Base-by-base conservation (phyloP, 2,797 vertebrate genomes). In the Leptodactylus fallax region DNA sequence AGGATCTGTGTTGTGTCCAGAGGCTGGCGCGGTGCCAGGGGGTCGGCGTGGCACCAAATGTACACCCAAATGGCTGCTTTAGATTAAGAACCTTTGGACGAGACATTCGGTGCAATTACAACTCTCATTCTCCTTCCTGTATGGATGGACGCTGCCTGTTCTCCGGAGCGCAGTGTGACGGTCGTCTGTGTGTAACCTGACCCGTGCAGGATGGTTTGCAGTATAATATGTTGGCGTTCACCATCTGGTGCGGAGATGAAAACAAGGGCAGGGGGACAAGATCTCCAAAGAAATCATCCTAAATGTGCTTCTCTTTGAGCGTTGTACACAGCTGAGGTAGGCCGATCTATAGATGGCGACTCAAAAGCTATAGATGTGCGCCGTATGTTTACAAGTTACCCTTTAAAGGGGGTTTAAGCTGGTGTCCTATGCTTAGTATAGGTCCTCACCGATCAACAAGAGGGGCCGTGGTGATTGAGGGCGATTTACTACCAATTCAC, bases 201-300 rank as follows among this genome's bases (percentile, higher is more conserved):
- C 74, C 85, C 23, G 12, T 9, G 63, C 16, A 27, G 77, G 27
- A 12, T 84, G 82, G 69, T n/a, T 80, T 81, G 55, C 79, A 60
- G 78, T 60, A 17, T 67, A 45, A 36, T 53, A 79, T 2, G 58
- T 56, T 80, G 79, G 77, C 79, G 51, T 47, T 65, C 17, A 12
- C 79, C 79, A 87, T 83, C 69, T 83, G 80, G 86, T 51, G 25
- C 49, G 23, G 17, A 74, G 65, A 80, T 69, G 85, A 58, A 61
- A 79, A 69, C 74, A 79, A 67, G 85, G 85, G 74, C 74, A 85
- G 72, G 58, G 58, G 17, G 60, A 79, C 60, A 78, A 49, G 69
- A n/a, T 58, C 82, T 84, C 53, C 8, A 47, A 14, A n/a, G 69
- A 45, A 76, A 71, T 56, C 7, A 58, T 58, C 45, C 71, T 25